Base-by-base conservation (phyloP, 2,797 vertebrate genomes). In the Anguilla pacifica region DNA sequence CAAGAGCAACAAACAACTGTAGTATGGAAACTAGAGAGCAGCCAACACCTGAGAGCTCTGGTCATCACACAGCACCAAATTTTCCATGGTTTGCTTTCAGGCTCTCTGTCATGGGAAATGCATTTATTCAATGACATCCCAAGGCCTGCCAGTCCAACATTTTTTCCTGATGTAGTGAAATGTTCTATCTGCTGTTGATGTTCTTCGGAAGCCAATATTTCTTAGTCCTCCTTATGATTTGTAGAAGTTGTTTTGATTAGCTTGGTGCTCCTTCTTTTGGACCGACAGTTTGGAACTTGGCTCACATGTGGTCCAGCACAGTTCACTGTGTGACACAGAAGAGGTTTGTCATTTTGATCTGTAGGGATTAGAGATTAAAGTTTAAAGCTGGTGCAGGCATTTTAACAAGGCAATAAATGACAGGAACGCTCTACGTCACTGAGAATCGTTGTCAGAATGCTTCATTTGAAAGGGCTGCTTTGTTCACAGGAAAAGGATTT, bases 381-480 rank as follows among this genome's bases (percentile, higher is more conserved):
- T 88, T 81, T 79, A 79, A 85, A 28, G 84, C 57, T 17, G 0
- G 67, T 43, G 39, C 84, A 43, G 55, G 55, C 53, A 85, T 82
- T 82, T 86, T 88, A 88, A 81, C 72, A 55, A 72, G 59, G 17
- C 43, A 86, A 25, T 86, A 85, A 81, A 85, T 88, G 70, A 85
- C 83, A 88, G 57, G 53, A 59, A 53, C 28, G 67, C 55, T 57
- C 35, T 57, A 72, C 39, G 35, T 85, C 87, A 55, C 70, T 79
- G 70, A 79, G 70, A 85, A 51, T 15, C 51, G 15, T 64, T 67
- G 59, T 46, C 84, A n/a, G 84, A 57, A 31, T 84, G 84, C 39
- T 67, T 67, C 55, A 46, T 46, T 67, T 64, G 31, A 67, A 85
- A 85, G 61, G 31, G 35, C 31, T 55, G 25, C 59, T 85, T 85